Evolutionary conservation across 1,140 invertebrate species (phyloP), one percentile per base, ranked within the genome.

Genomic region (Drosophila ambigua): DNA sequence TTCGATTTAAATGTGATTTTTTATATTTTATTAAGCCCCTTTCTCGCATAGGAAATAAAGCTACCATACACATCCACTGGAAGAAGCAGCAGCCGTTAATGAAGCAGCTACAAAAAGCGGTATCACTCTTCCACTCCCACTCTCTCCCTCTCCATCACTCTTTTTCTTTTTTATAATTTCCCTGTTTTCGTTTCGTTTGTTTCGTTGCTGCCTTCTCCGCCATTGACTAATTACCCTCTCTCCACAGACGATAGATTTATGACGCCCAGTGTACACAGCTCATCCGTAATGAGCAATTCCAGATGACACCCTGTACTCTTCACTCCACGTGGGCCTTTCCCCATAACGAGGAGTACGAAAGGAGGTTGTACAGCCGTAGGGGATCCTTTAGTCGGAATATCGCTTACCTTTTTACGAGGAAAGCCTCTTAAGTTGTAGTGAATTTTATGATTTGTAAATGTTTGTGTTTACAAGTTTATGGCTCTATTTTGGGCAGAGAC

Each of bases 381-480:
- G 31, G 20, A 39, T 35, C 20, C 39, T 4, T 4, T 31, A 20
- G 31, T 53, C 51, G 28, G 31, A 2, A 6, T 35, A 20, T 11
- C 16, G 13, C 5, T 39, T 23, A 15, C 41, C 15, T 59, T 41
- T 46, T 48, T 35, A 24, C 35, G 46, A 46, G 24, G 44, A 45
- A 13, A 11, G 23, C 44, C 74, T 76, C 61, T 73, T 67, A 54
- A 60, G 69, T 63, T 26, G 35, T 45, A 35, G 16, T 45, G 15
- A 45, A 35, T 87, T 87, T 87, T 85, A 87, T 87, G 83, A 73
- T 87, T 87, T 87, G 83, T 67, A 88, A 87, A 87, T 83, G 83
- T 88, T 88, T 83, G 61, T 68, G 57, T 69, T 69, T 67, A 57
- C 72, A 79, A 77, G 54, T 88, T 87, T 87, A 88, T 88, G 51